These are phyloP conservation scores for Tetragnatha versicolor DNA, from an alignment of 1,140 invertebrate genomes.

Conservation along the genomic window DNA sequence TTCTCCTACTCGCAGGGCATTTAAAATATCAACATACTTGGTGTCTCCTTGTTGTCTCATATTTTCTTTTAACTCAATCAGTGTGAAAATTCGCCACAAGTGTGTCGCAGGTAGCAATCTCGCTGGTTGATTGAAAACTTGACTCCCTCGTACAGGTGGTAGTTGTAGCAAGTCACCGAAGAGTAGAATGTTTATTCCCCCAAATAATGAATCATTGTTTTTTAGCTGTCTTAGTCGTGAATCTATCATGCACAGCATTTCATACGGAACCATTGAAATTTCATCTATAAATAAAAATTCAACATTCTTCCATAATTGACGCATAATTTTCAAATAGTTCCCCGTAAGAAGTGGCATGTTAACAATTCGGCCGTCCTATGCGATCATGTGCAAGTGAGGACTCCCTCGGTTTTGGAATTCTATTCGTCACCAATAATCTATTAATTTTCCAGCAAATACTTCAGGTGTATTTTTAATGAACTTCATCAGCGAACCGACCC, in stretches of 20 bases:
- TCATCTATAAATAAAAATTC: conserved; percentile 65
- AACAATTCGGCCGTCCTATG: conserved; percentile 58
- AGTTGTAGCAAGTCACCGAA: conserved; percentile 17
- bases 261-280: conserved; percentile 60
- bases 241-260: conserved; percentile 63
- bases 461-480: conserved; percentile 26
- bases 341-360: conserved; percentile 57
- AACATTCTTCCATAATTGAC: conserved; percentile 61
- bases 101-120: background rate
- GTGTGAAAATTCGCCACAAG: background rate
- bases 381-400: conserved; percentile 64
- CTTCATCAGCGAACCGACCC: background rate
- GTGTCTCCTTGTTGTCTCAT: conserved; percentile 2
- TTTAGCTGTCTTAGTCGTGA: conserved; percentile 61
- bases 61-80: conserved; percentile 1
- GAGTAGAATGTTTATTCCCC: conserved; percentile 59
- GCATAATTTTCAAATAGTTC: conserved; percentile 61
- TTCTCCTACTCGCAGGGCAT: too few relatives aligned
- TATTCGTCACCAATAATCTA: conserved; percentile 60
- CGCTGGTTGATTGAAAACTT: conserved; percentile 1
- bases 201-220: conserved; percentile 55
- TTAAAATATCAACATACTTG: background rate
- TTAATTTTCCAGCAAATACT: conserved; percentile 42
- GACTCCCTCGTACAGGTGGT: conserved; percentile 11
- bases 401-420: conserved; percentile 66